Percentiles rank a stretch among this genome's conserved stretches.
These are phyloP conservation scores for Caenorhabditis sinica DNA, from an alignment of 2,888 invertebrate species.

Conservation along the genomic window DNA sequence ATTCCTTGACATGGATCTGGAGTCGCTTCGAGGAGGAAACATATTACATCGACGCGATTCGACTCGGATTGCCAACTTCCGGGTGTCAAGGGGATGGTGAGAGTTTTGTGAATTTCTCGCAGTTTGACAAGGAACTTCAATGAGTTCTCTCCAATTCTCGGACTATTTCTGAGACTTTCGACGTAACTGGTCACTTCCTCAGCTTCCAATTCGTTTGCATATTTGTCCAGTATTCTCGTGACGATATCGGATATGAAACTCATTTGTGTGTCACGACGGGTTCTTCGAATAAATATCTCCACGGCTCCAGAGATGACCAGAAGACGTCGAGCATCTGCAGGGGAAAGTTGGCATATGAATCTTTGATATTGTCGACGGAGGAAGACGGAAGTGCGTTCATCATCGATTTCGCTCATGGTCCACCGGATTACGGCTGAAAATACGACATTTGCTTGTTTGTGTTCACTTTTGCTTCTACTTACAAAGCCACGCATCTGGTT, in stretches of 20 bases:
- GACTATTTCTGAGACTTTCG: conserved; percentile 3
- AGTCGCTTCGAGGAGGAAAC: conserved; percentile 24
- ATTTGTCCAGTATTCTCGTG: conserved; percentile 39
- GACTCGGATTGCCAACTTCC: conserved; percentile 41
- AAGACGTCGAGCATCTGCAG: conserved; percentile 51
- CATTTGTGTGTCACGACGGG: not conserved
- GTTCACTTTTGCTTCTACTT: too few relatives aligned
- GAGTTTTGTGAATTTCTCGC: conserved; percentile 12
- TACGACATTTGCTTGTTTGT: too few relatives aligned
- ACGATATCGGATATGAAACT: conserved; percentile 20
- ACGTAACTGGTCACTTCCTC: conserved; percentile 46
- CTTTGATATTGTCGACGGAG: conserved; percentile 33
- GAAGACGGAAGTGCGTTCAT: conserved; percentile 38
- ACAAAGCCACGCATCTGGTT: conserved; percentile 51
- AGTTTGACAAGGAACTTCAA: conserved; percentile 40
- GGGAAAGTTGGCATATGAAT: conserved; percentile 39
- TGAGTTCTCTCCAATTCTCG: conserved; percentile 37
- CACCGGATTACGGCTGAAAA: conserved; percentile 49
- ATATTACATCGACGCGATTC: conserved; percentile 51
- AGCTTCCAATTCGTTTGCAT: conserved; percentile 15
- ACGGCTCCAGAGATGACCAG: conserved; percentile 49
- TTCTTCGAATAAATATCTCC: conserved; percentile 31
- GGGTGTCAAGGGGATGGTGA: conserved; percentile 30
- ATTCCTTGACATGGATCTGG: conserved; percentile 22
- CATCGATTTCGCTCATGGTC: conserved; percentile 36